These are phyloP conservation scores for Chaetogeoica ovagalla DNA, from an alignment of 2,888 invertebrate genomes.

Conservation along the genomic window DNA sequence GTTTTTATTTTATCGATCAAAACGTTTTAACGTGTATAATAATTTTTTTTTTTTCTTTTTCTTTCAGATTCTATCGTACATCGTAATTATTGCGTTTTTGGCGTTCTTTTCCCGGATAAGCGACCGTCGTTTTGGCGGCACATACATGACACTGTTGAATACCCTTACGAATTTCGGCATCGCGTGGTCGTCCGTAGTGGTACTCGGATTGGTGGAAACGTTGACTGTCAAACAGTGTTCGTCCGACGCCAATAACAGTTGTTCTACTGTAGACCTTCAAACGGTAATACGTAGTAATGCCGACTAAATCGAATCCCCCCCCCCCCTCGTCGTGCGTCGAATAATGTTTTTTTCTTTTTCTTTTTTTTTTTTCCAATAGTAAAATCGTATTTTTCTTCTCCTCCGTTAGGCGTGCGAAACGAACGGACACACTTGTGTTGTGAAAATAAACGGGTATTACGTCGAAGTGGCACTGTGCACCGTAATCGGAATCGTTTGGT, in stretches of 20 bases:
- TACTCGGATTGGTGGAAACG: slow-evolving; percentile 87
- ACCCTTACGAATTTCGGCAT: slow-evolving; percentile 94
- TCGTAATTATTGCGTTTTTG: slow-evolving; percentile 97
- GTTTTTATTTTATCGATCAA: too few species aligned
- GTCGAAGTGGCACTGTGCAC: slow-evolving; percentile 79
- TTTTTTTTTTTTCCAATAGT: neutral
- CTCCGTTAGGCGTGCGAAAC: neutral
- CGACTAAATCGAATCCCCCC: too few species aligned
- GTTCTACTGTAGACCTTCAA: slow-evolving; percentile 44
- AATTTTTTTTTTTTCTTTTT: neutral
- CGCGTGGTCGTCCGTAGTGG: slow-evolving; percentile 92
- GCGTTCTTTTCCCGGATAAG: slow-evolving; percentile 96
- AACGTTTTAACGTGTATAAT: neutral
- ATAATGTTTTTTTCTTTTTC: neutral
- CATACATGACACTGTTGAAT: slow-evolving; percentile 98
- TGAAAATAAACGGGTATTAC: slow-evolving; percentile 84
- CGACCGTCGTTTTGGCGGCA: slow-evolving; percentile 94
- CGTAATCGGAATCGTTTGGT: slow-evolving; percentile 80
- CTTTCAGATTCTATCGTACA: slow-evolving; percentile 65
- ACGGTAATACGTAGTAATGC: slow-evolving; percentile 40
- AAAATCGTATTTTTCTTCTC: neutral
- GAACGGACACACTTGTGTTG: slow-evolving; percentile 63
- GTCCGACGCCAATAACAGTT: slow-evolving; percentile 60
- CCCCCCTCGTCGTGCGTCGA: neutral
- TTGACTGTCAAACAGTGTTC: slow-evolving; percentile 78